Evolutionary conservation across 2,113 vertebrate genomes (phyloP), one percentile per base, ranked within the genome.

Genomic region (Gila orcuttii): DNA sequence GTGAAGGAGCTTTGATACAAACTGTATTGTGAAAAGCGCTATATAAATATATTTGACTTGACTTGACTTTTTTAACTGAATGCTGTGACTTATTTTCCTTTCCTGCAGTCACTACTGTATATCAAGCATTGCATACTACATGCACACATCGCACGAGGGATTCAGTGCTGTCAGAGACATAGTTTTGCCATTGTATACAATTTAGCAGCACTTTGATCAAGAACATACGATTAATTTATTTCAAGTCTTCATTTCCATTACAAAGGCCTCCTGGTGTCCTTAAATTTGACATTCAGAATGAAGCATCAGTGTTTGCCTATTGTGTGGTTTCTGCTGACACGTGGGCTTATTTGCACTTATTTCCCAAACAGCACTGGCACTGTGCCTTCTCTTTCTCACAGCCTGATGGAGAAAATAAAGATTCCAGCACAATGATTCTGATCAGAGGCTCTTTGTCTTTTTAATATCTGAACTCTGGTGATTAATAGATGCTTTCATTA

Each of bases 401-500:
- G 28, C 28, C 28, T 17, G 6, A 23, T 23, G 55, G 55, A 19
- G 19, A 9, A 21, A 52, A 15, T 5, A 52, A 15, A 52, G 47
- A 52, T 52, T 52, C 13, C 13, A 15, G 50, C 66, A 73, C 71
- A 76, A 82, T 88, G 71, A 89, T 52, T 88, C 69, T 87, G 76
- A 86, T 89, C 36, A 76, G 55, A 28, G 19, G 50, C 31, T 28
- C 31, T 84, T 87, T 87, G 62, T 55, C 68, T 21, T 64, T 78
- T 77, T 69, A 75, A 52, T 52, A 74, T 83, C 79, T 79, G 62
- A 31, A 45, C n/a, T 4, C 13, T 66, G 55, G 66, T 85, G 86
- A 87, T 90, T 90, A 88, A 91, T 57, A 19, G 86, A 52, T 12
- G 75, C 47, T 91, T 88, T 89, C 82, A 85, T 89, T 85, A 69